A percentile compares a stretch with the other conserved stretches of the same genome.
These are phyloP conservation scores for Zosterops japonicus DNA, from an alignment of 2,113 vertebrate species.

Conservation along the genomic window DNA sequence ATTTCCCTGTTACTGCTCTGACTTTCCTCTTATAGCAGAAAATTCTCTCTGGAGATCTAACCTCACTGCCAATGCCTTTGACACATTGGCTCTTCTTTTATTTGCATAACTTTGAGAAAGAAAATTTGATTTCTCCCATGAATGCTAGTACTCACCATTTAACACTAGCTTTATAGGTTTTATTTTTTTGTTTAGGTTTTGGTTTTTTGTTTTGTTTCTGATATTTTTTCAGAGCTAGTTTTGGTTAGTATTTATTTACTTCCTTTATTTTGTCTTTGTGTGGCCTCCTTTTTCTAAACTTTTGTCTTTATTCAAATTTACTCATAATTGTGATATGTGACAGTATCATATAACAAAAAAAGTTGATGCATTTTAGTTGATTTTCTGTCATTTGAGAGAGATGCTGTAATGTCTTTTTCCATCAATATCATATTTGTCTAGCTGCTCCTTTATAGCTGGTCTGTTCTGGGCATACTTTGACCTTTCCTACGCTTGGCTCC, in stretches of 20 bases:
- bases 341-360: not conserved
- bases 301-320: not conserved
- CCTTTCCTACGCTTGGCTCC: accelerated
- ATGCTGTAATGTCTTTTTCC: not conserved
- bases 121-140: not conserved
- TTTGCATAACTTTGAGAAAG: not conserved
- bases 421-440: not conserved
- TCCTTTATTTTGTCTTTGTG: not conserved
- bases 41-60: not conserved
- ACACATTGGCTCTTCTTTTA: not conserved
- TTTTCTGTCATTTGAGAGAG: not conserved
- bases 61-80: not conserved
- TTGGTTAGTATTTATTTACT: not conserved
- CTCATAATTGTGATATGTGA: not conserved
- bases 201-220: not conserved
- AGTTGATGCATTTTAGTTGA: not conserved
- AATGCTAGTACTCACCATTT: not conserved
- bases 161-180: not conserved
- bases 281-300: not conserved
- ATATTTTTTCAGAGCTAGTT: not conserved
- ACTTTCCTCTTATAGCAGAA: not conserved
- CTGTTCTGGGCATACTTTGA: not conserved
- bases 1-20: not conserved
- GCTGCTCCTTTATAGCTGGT: not conserved
- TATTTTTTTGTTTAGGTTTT: not conserved